Conservation (phyloP, 2,888 invertebrate genomes). For the Drosophila infuscata region DNA sequence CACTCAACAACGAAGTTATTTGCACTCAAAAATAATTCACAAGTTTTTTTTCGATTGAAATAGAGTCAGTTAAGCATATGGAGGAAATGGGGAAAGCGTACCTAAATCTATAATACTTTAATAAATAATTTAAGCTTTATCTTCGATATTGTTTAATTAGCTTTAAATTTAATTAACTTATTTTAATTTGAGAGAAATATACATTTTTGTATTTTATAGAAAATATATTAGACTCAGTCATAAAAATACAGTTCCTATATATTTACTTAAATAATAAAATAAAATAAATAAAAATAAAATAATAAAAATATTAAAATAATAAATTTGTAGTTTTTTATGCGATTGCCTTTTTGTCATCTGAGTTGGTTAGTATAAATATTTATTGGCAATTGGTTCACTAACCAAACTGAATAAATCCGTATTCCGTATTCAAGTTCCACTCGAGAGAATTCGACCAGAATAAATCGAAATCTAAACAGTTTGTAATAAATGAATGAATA, state of each 20-base stretch:
- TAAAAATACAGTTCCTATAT: background rate
- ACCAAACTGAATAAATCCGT: background rate
- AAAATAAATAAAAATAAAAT: too few species aligned
- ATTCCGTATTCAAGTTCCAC: background rate
- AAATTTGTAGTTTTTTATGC: background rate
- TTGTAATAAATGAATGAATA: background rate
- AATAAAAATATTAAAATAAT: background rate
- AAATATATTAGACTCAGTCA: background rate
- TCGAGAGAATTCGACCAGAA: background rate
- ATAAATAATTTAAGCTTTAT: background rate
- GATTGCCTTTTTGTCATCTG: background rate
- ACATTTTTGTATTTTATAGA: background rate
- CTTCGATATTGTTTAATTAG: background rate
- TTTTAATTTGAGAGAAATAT: background rate
- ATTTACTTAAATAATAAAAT: too few species aligned
- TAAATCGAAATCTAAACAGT: background rate
- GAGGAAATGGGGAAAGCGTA: background rate
- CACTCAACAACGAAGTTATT: background rate
- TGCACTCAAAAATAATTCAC: background rate
- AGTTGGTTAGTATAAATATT: background rate
- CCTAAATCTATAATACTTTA: background rate
- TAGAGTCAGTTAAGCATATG: background rate
- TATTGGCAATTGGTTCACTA: too few species aligned
- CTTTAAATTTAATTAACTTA: background rate
- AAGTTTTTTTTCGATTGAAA: background rate